phyloP scores from a whole-genome alignment of 2,797 vertebrate species.

The Sarcophilus harrisii region DNA sequence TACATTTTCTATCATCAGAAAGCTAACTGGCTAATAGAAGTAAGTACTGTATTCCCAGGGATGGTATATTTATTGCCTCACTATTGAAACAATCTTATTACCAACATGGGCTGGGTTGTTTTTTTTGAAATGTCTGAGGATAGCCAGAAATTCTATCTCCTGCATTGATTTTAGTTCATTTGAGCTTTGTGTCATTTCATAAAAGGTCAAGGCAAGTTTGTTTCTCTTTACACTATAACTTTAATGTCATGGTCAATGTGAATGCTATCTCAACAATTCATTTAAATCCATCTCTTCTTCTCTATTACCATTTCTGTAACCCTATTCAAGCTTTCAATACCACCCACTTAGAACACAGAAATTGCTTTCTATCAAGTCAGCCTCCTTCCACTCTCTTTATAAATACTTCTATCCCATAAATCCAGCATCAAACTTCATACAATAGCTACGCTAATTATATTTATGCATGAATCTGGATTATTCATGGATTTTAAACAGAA shows the following conservation, averaged over 20 bases:
- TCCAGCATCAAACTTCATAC: background rate
- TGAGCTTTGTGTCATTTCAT: background rate
- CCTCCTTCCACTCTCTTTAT: background rate
- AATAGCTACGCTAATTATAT: background rate
- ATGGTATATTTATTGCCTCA: constrained; percentile 35
- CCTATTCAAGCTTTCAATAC: background rate
- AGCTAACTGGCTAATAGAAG: background rate
- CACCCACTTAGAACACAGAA: background rate
- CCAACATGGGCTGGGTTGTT: background rate
- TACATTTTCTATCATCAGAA: constrained; percentile 36
- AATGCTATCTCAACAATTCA: background rate
- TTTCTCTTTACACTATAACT: background rate
- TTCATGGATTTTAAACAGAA: background rate
- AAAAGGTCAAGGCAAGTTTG: background rate
- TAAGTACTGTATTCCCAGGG: constrained; percentile 12
- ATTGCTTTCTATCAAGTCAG: background rate
- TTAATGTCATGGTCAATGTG: background rate
- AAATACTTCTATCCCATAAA: background rate
- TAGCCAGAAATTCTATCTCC: background rate
- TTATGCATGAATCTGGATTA: background rate
- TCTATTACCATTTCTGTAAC: background rate
- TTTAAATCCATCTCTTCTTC: background rate
- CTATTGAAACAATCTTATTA: background rate
- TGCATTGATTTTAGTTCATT: background rate
- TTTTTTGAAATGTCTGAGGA: background rate